Base-by-base conservation (phyloP, 2,797 vertebrate genomes). In the Centropyge bicolor region DNA sequence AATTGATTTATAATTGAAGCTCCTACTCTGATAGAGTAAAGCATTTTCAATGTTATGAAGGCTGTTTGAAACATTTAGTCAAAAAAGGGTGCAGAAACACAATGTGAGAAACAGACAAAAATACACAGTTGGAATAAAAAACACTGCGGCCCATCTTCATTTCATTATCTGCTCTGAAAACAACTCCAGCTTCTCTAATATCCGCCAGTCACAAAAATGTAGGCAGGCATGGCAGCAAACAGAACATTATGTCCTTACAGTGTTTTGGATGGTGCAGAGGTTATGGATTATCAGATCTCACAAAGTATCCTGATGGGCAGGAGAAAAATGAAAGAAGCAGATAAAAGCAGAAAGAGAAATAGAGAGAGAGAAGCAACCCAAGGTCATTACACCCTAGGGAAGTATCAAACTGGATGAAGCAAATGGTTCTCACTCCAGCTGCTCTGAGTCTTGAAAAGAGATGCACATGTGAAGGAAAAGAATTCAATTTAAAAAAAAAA, bases 141-240 rank as follows among this genome's bases (percentile, higher is more conserved):
- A 22, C 12, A 11, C 7, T 46, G 10, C 5, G 0, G 46, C 49
- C 49, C 8, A 51, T 36, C 6, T 40, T 67, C 5, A 48, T 59
- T 51, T 24, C n/a, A 22, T 5, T 4, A 11, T 36, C 0, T 19
- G 20, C 17, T 31, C 9, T 27, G 27, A 17, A 27, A 31, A 49
- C 9, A 20, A 43, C 22, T 22, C 48, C 4, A 16, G 54, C 38
- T 48, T 14, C 31, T 49, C 36, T 14, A 35, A 20, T 64, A 8
- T 48, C 35, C 31, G 54, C 10, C 35, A 5, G 41, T 20, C 13
- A 11, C 14, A 31, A 68, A 45, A 19, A 12, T 22, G 27, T 0
- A 76, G 20, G 22, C 20, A 62, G n/a, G 24, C 48, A 63, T 57
- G 12, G 46, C n/a, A 48, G 66, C 59, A 76, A 69, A 70, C 3